A percentile compares a stretch with the other conserved stretches of the same genome.
Conservation (phyloP, 2,797 vertebrate species). For the Scolopax rusticola region DNA sequence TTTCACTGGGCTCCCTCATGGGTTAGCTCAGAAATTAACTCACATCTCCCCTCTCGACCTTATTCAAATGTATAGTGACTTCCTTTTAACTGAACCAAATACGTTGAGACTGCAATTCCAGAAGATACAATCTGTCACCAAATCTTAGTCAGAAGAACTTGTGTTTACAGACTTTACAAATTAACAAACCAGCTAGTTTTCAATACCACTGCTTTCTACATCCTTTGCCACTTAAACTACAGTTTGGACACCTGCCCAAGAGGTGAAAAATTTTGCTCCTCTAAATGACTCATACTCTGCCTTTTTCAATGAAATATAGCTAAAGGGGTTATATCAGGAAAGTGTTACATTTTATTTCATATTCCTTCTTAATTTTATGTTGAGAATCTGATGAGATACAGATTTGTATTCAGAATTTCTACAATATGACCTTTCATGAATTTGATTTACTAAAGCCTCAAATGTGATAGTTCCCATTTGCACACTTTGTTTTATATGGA, state of each 20-base stretch:
- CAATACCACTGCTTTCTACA: not conserved
- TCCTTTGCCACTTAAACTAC: not conserved
- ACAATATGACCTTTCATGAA: slow-evolving; percentile 59
- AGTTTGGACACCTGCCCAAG: not conserved
- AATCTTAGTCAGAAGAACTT: not conserved
- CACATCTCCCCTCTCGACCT: not conserved
- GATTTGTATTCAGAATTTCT: slow-evolving; percentile 53
- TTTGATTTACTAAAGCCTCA: slow-evolving; percentile 67
- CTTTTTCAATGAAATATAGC: not conserved
- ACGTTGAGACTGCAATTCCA: not conserved
- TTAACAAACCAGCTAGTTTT: not conserved
- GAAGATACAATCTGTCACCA: not conserved
- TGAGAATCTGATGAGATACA: slow-evolving; percentile 4
- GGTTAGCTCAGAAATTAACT: not conserved
- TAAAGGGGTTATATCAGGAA: not conserved
- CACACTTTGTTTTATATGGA: slow-evolving; percentile 51
- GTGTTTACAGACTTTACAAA: not conserved
- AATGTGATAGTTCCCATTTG: slow-evolving; percentile 44
- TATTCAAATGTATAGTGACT: not conserved
- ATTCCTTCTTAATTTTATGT: slow-evolving; percentile 17
- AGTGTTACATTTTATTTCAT: not conserved
- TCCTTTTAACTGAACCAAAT: not conserved
- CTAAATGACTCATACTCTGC: not conserved
- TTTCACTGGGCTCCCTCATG: not conserved
- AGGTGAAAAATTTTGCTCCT: not conserved